Percentiles rank a stretch among this genome's conserved stretches.
phyloP scores from a whole-genome alignment of 2,797 vertebrate species.

The Cirrhinus molitorella region DNA sequence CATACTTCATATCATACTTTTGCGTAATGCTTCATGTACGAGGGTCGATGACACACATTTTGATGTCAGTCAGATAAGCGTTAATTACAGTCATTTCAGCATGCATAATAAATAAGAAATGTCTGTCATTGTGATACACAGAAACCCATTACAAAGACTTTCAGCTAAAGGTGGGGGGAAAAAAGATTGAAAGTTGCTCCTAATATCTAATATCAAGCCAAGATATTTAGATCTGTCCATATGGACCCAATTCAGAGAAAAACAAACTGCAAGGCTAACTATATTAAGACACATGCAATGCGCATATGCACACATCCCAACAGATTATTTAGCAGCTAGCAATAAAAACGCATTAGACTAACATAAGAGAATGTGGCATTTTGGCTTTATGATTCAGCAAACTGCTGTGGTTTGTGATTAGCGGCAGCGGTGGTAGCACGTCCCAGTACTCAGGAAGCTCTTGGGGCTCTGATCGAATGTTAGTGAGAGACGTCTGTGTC shows the following conservation, averaged over 20 bases:
- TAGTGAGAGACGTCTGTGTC: slow-evolving; percentile 17
- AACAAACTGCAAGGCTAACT: not conserved
- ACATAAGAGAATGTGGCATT: slow-evolving; percentile 40
- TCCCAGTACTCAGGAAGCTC: slow-evolving; percentile 30
- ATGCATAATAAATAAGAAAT: slow-evolving; percentile 49
- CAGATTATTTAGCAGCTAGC: slow-evolving; percentile 18
- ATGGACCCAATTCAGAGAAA: not conserved
- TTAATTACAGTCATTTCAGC: slow-evolving; percentile 55
- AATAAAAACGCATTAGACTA: slow-evolving; percentile 46
- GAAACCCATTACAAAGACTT: slow-evolving; percentile 33
- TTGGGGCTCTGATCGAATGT: slow-evolving; percentile 25
- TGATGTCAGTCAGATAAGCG: slow-evolving; percentile 54
- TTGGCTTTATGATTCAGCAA: slow-evolving; percentile 39
- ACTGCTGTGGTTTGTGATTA: slow-evolving; percentile 48
- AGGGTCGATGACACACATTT: slow-evolving; percentile 50
- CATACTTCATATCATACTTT: slow-evolving; percentile 49
- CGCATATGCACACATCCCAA: not conserved
- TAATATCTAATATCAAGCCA: slow-evolving; percentile 1
- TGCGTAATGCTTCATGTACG: slow-evolving; percentile 15
- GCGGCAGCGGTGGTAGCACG: not conserved
- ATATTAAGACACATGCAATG: not conserved
- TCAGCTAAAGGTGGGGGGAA: not conserved
- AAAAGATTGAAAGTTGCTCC: not conserved
- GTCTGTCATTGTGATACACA: slow-evolving; percentile 40
- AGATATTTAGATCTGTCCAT: not conserved